Evolutionary conservation across 2,797 vertebrate species (phyloP), one percentile per base, ranked within the genome.

Genomic region (Hemibagrus guttatus): DNA sequence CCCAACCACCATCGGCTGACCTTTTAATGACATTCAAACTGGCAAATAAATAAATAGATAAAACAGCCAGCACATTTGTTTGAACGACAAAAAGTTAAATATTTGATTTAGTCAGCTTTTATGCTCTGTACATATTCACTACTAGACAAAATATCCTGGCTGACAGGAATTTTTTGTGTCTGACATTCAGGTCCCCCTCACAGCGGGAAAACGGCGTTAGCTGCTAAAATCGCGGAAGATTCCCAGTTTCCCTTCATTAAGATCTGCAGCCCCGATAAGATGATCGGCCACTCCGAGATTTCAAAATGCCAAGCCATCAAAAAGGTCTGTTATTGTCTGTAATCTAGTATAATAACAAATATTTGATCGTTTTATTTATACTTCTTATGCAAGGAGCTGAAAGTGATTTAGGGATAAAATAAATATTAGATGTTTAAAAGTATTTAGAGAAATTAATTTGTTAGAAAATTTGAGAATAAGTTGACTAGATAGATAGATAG

Each of bases 251-350:
- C 98, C 68, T 99, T 99, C 93, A 99, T 99, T 92, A 99, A 99
- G 94, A 98, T 99, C 93, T 99, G 98, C 91, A 99, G 98, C 91
- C 98, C 98, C 63, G 98, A 99, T 92, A 99, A 98, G 93, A 99
- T 99, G 98, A 99, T 99, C 14, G 98, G 98, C 80, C 94, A 96
- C 94, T 98, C 98, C 0, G 98, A 99, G 94, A 98, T 97, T 63
- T 97, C 98, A 91, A 99, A 99, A 92, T 99, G 98, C 91, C 98
- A 99, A 94, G 97, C 98, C 72, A 99, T 99, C 94, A 99, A 99
- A 92, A 99, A 99, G 96, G 98, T 98, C 91, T 0, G 86, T 58
- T 28, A 26, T 76, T 13, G 52, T 61, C 16, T 23, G 42, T 3
- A 68, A n/a, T 42, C n/a, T 39, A 14, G 52, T 82, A 42, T 56